These are phyloP conservation scores for Ptilonorhynchus violaceus DNA, from an alignment of 2,113 vertebrate genomes.

Conservation along the genomic window DNA sequence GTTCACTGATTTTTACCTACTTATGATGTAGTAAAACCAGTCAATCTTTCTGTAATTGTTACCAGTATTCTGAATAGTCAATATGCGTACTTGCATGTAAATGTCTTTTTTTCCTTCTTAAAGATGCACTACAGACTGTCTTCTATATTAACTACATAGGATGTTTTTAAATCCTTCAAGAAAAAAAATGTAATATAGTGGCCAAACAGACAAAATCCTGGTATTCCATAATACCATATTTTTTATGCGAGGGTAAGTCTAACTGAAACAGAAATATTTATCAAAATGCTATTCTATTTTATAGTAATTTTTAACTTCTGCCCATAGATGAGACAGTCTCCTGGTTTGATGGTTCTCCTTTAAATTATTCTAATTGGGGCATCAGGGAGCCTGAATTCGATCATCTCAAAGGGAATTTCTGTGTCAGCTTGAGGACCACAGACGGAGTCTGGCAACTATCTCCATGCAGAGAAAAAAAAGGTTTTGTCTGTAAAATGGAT, in stretches of 20 bases:
- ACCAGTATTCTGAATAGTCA: not conserved
- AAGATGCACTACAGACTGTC: not conserved
- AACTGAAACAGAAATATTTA: not conserved
- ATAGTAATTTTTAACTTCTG: not conserved
- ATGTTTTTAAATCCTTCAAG: not conserved
- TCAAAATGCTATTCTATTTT: not conserved
- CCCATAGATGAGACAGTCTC: slow-evolving; percentile 75
- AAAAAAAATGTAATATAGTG: not conserved
- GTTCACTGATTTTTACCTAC: not conserved
- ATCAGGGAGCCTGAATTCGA: slow-evolving; percentile 73
- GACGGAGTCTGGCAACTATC: slow-evolving; percentile 84
- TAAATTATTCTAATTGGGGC: slow-evolving; percentile 86
- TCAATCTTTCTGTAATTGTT: not conserved
- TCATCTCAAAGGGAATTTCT: slow-evolving; percentile 70
- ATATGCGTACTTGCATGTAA: not conserved
- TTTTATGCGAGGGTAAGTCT: not conserved
- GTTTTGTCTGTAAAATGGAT: slow-evolving; percentile 87
- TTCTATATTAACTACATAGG: not conserved
- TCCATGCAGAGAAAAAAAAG: slow-evolving; percentile 76
- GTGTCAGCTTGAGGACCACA: slow-evolving; percentile 74
- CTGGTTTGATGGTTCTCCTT: slow-evolving; percentile 84
- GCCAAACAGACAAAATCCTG: not conserved
- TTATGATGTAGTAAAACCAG: not conserved
- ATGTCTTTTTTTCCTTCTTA: not conserved
- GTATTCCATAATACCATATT: not conserved